Evolutionary conservation across 2,797 vertebrate species (phyloP), one percentile per base, ranked within the genome.

Genomic region (Delichon dasypus): DNA sequence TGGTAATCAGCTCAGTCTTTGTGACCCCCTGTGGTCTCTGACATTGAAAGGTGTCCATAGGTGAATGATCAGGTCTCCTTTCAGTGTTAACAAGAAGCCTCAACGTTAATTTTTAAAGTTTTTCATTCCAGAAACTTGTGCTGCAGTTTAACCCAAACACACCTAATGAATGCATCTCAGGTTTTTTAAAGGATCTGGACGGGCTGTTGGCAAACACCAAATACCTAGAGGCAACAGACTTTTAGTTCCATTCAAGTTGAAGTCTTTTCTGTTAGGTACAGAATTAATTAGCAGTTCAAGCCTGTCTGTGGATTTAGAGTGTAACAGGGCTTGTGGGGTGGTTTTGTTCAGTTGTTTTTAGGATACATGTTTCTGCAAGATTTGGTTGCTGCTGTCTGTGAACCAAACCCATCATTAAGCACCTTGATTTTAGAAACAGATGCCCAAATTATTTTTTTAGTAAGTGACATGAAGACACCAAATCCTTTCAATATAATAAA

Each of bases 141-240:
- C 96, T 95, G 95, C 95, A 97, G 94, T 86, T 92, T 60, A 92
- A 93, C 85, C 67, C 72, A 57, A 97, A 96, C 72, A 95, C 92
- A 95, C 79, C 66, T 86, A 97, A 93, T 16, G 55, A 97, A 94
- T 36, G 62, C 47, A 74, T 84, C 97, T 97, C 88, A 93, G 94
- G 71, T 73, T 97, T 96, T 97, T 94, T 60, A 11, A 96, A 98
- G 97, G 97, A 97, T 97, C 96, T 89, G 96, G 97, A 97, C 95
- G 95, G 98, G 98, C 97, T 98, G 97, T 95, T 97, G 98, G 97
- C 97, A 97, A 97, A 97, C 85, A 97, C 97, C 94, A 98, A 98
- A 98, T 96, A 97, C 98, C 98, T 96, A 98, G 89, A 98, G 97
- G 97, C 96, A 98, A 98, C 98, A 98, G 98, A 98, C 98, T 98